A percentile compares a stretch with the other conserved stretches of the same genome.
phyloP scores from a whole-genome alignment of 2,113 vertebrate species.

The Myanophis thanlyinensis region DNA sequence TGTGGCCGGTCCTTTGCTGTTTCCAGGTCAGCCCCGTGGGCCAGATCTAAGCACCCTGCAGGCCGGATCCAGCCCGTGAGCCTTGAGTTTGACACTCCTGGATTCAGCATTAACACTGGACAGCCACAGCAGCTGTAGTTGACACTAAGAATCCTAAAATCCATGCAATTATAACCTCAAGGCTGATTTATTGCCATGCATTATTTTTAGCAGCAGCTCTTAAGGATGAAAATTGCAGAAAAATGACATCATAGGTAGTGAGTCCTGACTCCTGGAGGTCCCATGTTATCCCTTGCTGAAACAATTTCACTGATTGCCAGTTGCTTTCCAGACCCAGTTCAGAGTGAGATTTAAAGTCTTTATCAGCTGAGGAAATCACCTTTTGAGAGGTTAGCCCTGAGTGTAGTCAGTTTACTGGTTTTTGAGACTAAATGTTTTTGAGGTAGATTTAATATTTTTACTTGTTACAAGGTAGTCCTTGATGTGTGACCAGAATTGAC shows the following conservation, averaged over 20 bases:
- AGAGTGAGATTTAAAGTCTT: background rate
- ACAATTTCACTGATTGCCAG: background rate
- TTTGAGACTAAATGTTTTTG: background rate
- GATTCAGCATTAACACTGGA: background rate
- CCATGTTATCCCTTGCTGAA: background rate
- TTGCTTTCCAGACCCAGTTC: background rate
- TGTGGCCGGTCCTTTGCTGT: no score
- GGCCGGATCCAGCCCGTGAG: no score
- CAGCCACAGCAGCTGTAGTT: background rate
- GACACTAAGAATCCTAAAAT: background rate
- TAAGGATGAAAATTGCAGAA: background rate
- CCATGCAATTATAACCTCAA: background rate
- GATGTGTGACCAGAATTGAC: no score
- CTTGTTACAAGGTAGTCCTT: background rate
- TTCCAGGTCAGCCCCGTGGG: no score
- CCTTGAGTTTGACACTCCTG: no score
- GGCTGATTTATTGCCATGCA: background rate
- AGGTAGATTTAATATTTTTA: background rate
- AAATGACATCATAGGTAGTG: background rate
- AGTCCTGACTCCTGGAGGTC: background rate
- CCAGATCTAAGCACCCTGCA: no score
- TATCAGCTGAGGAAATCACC: background rate
- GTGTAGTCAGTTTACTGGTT: background rate
- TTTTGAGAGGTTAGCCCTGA: background rate
- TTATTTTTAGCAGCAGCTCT: background rate